Evolutionary conservation across 2,113 vertebrate species (phyloP).

Genomic region (Pogona vitticeps): DNA sequence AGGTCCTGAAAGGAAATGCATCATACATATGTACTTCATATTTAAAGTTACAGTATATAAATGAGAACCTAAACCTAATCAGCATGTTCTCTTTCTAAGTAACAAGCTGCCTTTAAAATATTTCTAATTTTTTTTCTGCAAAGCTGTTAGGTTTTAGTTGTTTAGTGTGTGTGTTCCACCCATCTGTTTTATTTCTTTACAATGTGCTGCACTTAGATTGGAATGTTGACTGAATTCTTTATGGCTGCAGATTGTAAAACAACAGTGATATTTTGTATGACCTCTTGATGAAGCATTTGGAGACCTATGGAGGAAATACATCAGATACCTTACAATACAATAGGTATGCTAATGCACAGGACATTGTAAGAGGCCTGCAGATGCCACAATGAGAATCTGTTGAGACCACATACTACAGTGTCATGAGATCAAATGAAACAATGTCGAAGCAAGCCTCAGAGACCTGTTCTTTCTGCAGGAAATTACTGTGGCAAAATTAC

Average conservation of each 20-base stretch:
- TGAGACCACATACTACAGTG: background rate
- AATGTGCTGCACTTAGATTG: background rate
- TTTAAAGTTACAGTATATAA: background rate
- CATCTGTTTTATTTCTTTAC: background rate
- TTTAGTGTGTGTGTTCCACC: too few relatives aligned
- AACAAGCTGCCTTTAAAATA: background rate
- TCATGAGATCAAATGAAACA: slow-evolving; percentile 38
- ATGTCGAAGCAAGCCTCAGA: background rate
- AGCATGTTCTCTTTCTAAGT: background rate
- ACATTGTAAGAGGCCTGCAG: background rate
- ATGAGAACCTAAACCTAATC: background rate
- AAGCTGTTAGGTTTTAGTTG: background rate
- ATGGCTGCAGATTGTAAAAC: background rate
- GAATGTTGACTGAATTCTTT: fast-evolving
- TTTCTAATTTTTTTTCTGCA: background rate
- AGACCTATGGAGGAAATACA: background rate
- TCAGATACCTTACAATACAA: background rate
- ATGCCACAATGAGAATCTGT: slow-evolving; percentile 37
- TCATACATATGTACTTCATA: background rate
- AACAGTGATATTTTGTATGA: fast-evolving
- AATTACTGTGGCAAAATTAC: slow-evolving; percentile 17
- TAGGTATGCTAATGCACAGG: slow-evolving; percentile 4
- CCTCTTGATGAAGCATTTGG: background rate
- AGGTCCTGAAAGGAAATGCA: background rate
- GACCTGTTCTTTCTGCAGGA: background rate